These are phyloP conservation scores for Apamea monoglypha DNA, from an alignment of 2,888 invertebrate species.

Conservation along the genomic window DNA sequence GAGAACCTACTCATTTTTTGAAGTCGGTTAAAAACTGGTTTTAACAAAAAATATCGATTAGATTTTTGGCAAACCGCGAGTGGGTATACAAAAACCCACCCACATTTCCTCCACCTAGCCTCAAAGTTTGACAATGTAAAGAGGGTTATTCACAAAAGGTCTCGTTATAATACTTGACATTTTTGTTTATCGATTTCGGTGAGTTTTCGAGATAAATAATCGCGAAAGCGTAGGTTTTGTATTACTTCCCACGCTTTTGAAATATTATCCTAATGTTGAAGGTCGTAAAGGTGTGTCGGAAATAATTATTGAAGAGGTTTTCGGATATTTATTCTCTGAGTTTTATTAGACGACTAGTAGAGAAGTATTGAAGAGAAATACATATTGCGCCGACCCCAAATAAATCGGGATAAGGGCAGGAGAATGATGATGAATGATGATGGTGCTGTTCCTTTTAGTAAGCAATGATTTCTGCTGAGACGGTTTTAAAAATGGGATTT, in stretches of 20 bases:
- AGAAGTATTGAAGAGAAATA: no score
- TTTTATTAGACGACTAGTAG: background rate
- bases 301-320: slow-evolving; percentile 14
- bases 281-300: background rate
- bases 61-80: background rate
- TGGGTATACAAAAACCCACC: slow-evolving; percentile 6
- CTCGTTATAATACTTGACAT: background rate
- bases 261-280: background rate
- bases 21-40: background rate
- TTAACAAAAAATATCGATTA: background rate
- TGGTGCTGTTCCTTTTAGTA: no score
- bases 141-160: slow-evolving; percentile 15
- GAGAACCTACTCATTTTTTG: no score
- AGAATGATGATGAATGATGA: no score
- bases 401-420: no score
- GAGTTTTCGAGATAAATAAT: slow-evolving; percentile 5
- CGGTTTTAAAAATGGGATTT: no score
- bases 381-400: no score
- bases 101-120: slow-evolving; percentile 15
- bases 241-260: slow-evolving; percentile 13
- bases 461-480: no score
- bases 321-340: background rate
- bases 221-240: background rate
- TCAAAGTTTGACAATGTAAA: background rate
- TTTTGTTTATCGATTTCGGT: slow-evolving; percentile 8